Evolutionary conservation across 2,113 vertebrate species (phyloP), one percentile per base, ranked within the genome.

Genomic region (Ochotona princeps): DNA sequence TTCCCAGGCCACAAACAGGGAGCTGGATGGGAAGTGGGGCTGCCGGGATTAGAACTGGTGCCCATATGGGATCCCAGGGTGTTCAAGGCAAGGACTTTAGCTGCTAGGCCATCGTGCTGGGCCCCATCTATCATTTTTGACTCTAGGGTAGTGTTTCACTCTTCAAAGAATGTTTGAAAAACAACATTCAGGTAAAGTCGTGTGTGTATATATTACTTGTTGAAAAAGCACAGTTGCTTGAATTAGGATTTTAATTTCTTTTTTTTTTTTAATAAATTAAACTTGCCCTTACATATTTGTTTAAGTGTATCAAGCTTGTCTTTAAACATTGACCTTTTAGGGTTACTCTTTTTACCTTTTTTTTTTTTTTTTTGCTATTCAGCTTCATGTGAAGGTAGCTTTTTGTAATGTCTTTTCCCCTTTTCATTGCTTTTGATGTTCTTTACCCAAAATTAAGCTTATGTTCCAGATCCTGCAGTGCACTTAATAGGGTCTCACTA

Each of bases 41-140:
- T n/a, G n/a, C n/a, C n/a, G n/a, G n/a, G n/a, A n/a, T n/a, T n/a
- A n/a, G n/a, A n/a, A n/a, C n/a, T n/a, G n/a, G n/a, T n/a, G n/a
- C n/a, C n/a, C n/a, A n/a, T n/a, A n/a, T n/a, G n/a, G n/a, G n/a
- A n/a, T n/a, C n/a, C n/a, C n/a, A n/a, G n/a, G n/a, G n/a, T n/a
- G n/a, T n/a, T n/a, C n/a, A n/a, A n/a, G n/a, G n/a, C n/a, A n/a
- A n/a, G n/a, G n/a, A n/a, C n/a, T n/a, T n/a, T n/a, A n/a, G n/a
- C n/a, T n/a, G n/a, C n/a, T n/a, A n/a, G n/a, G n/a, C n/a, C n/a
- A n/a, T n/a, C n/a, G n/a, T n/a, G n/a, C n/a, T n/a, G n/a, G n/a
- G 83, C 84, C 97, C 90, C 95, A n/a, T 96, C 10, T 96, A 90
- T 63, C 79, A 91, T 90, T 61, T 85, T 78, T 69, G 38, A 87